phyloP scores from a whole-genome alignment of 2,113 vertebrate species.

The Chaetura pelagica region DNA sequence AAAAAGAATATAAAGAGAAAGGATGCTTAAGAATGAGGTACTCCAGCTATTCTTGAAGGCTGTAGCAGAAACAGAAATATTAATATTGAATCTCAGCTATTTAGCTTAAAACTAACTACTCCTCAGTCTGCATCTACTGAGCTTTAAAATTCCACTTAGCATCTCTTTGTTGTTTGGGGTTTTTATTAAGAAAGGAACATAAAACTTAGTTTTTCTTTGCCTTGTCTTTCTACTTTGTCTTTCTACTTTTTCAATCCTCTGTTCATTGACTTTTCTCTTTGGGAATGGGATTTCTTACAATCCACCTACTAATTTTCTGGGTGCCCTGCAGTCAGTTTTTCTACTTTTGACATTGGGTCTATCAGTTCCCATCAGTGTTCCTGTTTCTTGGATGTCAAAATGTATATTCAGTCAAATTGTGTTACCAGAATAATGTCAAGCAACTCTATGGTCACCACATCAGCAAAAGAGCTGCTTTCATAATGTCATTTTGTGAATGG shows the following conservation, averaged over 20 bases:
- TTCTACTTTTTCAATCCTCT: not conserved
- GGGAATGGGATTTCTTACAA: not conserved
- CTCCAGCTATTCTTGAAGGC: not conserved
- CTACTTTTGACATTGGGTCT: conserved; percentile 13
- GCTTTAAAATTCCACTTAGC: not conserved
- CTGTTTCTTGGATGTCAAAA: conserved; percentile 39
- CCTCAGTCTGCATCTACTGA: not conserved
- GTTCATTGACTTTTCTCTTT: not conserved
- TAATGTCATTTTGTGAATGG: not conserved
- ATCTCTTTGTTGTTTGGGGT: not conserved
- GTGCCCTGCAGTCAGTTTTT: not conserved
- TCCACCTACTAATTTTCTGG: conserved; percentile 17
- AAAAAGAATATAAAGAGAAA: not conserved
- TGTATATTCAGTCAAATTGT: not conserved
- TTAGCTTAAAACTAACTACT: not conserved
- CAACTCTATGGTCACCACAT: not conserved
- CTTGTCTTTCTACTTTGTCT: not conserved
- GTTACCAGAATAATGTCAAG: conserved; percentile 14
- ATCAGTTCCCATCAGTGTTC: conserved; percentile 44
- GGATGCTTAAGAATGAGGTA: not conserved
- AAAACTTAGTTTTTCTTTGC: not conserved
- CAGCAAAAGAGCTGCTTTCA: not conserved
- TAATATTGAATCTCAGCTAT: not conserved
- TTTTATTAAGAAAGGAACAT: not conserved
- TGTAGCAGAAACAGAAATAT: not conserved